These are phyloP conservation scores for Tipula lateralis DNA, from an alignment of 2,888 invertebrate genomes.

Conservation along the genomic window DNA sequence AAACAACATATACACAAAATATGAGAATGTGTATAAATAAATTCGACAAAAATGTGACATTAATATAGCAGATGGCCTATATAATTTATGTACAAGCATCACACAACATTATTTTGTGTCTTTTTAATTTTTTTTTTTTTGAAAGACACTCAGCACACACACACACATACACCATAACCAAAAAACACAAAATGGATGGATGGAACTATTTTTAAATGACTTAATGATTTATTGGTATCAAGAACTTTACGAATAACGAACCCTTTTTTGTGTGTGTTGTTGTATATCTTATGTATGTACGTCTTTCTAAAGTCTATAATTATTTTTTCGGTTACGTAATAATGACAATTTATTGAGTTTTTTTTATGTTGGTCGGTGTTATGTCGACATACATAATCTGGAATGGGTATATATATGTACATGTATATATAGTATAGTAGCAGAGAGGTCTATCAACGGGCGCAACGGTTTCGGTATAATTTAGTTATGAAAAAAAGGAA, in stretches of 20 bases:
- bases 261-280: neutral
- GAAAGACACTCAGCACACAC: neutral
- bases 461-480: neutral
- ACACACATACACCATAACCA: neutral
- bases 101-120: constrained; percentile 11
- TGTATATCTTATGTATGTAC: neutral
- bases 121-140: neutral
- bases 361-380: neutral
- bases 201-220: constrained; percentile 24
- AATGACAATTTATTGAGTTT: constrained; percentile 5
- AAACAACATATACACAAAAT: neutral
- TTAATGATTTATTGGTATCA: constrained; percentile 5
- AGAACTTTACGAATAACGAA: neutral
- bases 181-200: constrained; percentile 13
- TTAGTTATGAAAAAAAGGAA: neutral
- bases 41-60: constrained; percentile 19
- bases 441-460: neutral
- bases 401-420: no score
- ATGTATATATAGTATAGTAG: no score
- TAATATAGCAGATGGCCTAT: constrained; percentile 24
- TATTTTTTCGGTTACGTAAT: constrained; percentile 24
- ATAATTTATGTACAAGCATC: constrained; percentile 2
- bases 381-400: neutral
- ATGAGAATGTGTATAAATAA: neutral
- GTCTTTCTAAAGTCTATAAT: constrained; percentile 7